Evolutionary conservation across 2,888 invertebrate species (phyloP).

Genomic region (Nycteola revayana): DNA sequence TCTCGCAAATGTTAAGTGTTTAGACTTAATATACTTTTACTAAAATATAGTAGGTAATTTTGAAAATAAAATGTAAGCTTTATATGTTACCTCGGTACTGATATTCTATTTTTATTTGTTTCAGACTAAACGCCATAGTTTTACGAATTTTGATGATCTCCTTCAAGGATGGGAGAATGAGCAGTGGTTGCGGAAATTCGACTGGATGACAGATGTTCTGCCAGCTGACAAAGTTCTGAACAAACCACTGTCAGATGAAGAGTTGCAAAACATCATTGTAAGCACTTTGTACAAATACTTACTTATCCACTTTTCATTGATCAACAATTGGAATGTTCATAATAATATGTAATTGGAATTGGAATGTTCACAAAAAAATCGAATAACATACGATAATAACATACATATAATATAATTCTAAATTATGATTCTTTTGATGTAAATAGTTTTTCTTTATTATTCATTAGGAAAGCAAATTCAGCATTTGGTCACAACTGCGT

Average conservation of each 20-base stretch:
- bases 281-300: constrained; percentile 22
- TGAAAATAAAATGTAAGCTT: no score
- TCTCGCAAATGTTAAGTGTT: no score
- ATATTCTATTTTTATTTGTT: constrained; percentile 43
- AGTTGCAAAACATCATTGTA: constrained; percentile 57
- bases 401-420: no score
- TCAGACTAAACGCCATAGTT: constrained; percentile 61
- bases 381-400: no score
- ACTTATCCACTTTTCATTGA: no score
- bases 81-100: constrained; percentile 1
- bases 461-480: no score
- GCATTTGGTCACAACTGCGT: no score
- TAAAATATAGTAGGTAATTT: no score
- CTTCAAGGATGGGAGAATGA: constrained; percentile 44
- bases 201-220: constrained; percentile 55
- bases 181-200: constrained; percentile 57
- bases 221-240: constrained; percentile 56
- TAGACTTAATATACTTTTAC: no score
- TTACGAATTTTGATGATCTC: constrained; percentile 46
- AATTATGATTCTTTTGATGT: no score
- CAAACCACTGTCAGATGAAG: constrained; percentile 44
- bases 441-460: no score
- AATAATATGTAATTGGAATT: not conserved
- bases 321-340: not conserved
- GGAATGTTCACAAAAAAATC: no score